phyloP scores from a whole-genome alignment of 92 coral and sea anemone species.

The Anthopleura xanthogrammica region DNA sequence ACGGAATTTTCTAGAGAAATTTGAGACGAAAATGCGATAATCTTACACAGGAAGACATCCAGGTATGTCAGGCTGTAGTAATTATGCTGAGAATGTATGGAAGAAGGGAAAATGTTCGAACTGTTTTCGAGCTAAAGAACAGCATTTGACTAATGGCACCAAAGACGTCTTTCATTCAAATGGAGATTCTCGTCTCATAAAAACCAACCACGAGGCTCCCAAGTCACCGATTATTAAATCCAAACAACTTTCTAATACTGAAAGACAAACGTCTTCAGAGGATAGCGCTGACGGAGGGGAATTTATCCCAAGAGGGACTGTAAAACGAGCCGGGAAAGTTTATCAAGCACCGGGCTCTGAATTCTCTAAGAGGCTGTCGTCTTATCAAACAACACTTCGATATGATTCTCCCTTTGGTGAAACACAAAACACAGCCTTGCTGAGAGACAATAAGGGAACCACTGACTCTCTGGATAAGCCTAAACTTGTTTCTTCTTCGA shows the following conservation, averaged over 20 bases:
- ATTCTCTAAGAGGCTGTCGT: constrained; percentile 15
- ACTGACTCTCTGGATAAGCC: constrained; percentile 37
- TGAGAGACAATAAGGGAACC: constrained; percentile 11
- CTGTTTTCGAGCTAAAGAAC: constrained; percentile 69
- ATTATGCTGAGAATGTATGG: constrained; percentile 86
- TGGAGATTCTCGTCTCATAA: constrained; percentile 17
- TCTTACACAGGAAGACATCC: constrained; percentile 22
- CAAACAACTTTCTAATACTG: constrained; percentile 21
- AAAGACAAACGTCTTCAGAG: constrained; percentile 14
- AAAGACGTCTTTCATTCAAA: background rate
- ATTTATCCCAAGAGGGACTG: constrained; percentile 15
- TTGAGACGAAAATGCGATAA: constrained; percentile 32
- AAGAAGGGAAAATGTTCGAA: constrained; percentile 87
- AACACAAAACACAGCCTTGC: background rate
- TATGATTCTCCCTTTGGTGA: background rate
- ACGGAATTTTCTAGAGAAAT: constrained; percentile 20
- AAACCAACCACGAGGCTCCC: background rate
- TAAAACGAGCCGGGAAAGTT: constrained; percentile 20
- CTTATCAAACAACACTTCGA: constrained; percentile 11
- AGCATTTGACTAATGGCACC: constrained; percentile 27
- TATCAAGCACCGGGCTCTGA: constrained; percentile 6
- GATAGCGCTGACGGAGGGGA: constrained; percentile 22
- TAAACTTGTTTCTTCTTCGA: constrained; percentile 59
- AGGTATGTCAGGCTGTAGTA: constrained; percentile 74
- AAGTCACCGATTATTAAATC: constrained; percentile 12